phyloP scores from a whole-genome alignment of 2,113 vertebrate genomes.

The Brachypteracias leptosomus region DNA sequence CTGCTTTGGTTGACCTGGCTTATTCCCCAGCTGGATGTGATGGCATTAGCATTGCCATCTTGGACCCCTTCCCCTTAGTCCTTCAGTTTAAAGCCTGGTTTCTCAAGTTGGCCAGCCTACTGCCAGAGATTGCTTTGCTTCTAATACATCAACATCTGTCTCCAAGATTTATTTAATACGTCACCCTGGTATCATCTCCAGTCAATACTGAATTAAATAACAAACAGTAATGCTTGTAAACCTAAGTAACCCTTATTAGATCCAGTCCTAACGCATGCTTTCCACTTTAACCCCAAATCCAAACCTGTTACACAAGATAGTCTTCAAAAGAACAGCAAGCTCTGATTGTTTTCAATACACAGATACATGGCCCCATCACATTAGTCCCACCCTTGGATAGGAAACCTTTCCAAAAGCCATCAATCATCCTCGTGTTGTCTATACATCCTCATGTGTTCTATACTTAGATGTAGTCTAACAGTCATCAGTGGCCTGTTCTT shows the following conservation, averaged over 20 bases:
- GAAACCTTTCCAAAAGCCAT: neutral
- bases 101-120: no score
- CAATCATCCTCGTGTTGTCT: neutral
- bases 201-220: neutral
- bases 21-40: no score
- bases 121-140: no score
- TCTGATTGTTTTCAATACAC: neutral
- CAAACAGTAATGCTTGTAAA: neutral
- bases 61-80: no score
- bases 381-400: neutral
- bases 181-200: neutral
- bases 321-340: neutral
- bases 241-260: neutral
- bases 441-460: no score
- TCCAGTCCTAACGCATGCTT: neutral
- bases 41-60: no score
- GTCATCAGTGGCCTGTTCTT: neutral
- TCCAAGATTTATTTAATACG: neutral
- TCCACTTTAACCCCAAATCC: neutral
- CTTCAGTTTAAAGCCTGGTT: no score
- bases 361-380: neutral
- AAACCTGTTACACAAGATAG: neutral
- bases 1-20: no score
- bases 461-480: neutral
- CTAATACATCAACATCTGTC: neutral